Evolutionary conservation across 1,140 invertebrate genomes (phyloP), one percentile per base, ranked within the genome.

Genomic region (Diabrotica virgifera): DNA sequence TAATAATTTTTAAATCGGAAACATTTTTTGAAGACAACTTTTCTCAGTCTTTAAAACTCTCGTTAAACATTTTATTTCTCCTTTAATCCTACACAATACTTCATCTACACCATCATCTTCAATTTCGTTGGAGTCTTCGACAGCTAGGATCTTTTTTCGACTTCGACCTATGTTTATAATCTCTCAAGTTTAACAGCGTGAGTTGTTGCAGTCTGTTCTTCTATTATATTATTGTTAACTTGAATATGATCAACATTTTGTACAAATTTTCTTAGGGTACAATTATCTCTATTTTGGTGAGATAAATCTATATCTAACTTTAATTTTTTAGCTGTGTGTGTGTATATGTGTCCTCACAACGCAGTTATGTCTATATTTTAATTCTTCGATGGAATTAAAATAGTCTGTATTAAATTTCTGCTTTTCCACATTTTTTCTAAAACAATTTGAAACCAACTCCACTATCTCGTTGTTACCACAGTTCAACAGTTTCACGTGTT

Each of bases 1-100:
- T 12, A 50, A 64, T 36, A 11, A 57, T 51, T 37, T 57, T 56
- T 10, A 64, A 35, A 57, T 64, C 62, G 12, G 62, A 57, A 11
- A 50, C 54, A 58, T 64, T 64, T 55, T 64, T 64, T 12, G 35
- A 12, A 46, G 62, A 57, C 62, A 64, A 50, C 36, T 64, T 64
- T 12, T 64, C 8, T 64, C 62, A 13, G 62, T 64, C 12, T 64
- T 64, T 11, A 58, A 51, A 4, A 64, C 46, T 6, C 51, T 64
- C 55, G 52, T 36, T 35, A 64, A 24, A 59, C 40, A 57, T 40
- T 64, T 64, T 7, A 64, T 54, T 58, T 64, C 62, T 1, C 62
- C 36, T 12, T 64, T 64, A 37, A 64, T 50, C 10, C 13, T 57
- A 35, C 13, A 13, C 36, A 64, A 57, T 6, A 36, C 56, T 36